Percentiles rank a stretch among this genome's conserved stretches.
phyloP scores from a whole-genome alignment of 2,888 invertebrate genomes.

The Saturnia pavonia region DNA sequence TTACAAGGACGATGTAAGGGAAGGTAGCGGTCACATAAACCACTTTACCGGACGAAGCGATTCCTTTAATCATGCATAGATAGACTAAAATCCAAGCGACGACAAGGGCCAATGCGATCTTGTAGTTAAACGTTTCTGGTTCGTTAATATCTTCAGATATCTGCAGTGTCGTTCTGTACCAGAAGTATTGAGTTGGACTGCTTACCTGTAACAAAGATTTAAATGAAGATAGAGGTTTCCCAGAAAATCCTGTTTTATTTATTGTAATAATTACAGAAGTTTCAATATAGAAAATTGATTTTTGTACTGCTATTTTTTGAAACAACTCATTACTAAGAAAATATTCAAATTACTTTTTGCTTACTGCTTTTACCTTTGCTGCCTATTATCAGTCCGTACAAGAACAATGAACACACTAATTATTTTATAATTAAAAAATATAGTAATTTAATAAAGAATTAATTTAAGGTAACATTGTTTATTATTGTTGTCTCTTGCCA shows the following conservation, averaged over 20 bases:
- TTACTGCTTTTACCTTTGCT: no score
- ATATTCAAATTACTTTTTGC: no score
- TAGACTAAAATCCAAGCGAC: constrained; percentile 97
- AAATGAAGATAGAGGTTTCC: neutral
- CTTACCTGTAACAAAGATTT: constrained; percentile 84
- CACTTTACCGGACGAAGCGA: constrained; percentile 97
- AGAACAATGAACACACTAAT: no score
- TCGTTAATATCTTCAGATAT: constrained; percentile 94
- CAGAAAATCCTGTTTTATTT: neutral
- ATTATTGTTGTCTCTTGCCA: no score
- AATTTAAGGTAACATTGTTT: no score
- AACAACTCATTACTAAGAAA: no score
- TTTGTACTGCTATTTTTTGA: no score
- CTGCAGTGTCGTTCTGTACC: constrained; percentile 96
- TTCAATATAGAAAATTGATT: no score
- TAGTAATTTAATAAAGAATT: no score
- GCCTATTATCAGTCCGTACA: no score
- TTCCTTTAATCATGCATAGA: constrained; percentile 98
- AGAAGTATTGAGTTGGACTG: constrained; percentile 96
- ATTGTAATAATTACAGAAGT: no score
- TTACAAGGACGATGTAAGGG: constrained; percentile 96
- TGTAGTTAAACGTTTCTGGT: constrained; percentile 94
- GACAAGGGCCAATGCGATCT: constrained; percentile 92
- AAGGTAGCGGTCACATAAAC: constrained; percentile 98
- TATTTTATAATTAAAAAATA: no score